Evolutionary conservation across 2,113 vertebrate species (phyloP), one percentile per base, ranked within the genome.

Genomic region (Micromys minutus): DNA sequence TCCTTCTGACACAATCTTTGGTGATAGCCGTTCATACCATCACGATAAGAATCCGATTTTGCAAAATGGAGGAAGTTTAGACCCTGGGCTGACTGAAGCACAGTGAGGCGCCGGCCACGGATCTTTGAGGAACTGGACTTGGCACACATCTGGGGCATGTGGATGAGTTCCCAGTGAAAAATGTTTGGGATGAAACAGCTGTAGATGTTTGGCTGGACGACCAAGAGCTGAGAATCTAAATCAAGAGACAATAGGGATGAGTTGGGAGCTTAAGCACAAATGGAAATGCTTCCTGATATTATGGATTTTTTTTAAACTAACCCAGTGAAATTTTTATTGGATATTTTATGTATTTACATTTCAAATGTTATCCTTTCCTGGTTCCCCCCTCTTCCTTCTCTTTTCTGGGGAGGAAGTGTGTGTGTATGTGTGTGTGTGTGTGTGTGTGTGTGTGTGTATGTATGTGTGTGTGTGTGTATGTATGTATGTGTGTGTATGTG

Each of bases 11-110:
- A 39, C 63, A 87, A 29, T 36, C 3, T 96, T 95, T 39, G 19
- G 65, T 57, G 10, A 57, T 92, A 50, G 76, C 17, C 86, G 95
- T 85, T 89, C 98, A 98, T 99, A 99, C 99, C 99, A 39, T 99
- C 99, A 90, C 98, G 96, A 98, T 98, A 99, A 52, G 52, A 96
- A 55, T 96, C 97, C 13, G 99, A 99, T 98, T 99, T 99, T 47
- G 98, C 99, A 96, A 99, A 99, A 97, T 98, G 99, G 94, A 99
- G 96, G 94, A 99, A 99, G n/a, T 89, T 98, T 72, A 99, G 98
- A 90, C 99, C 99, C 0, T 50, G 94, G 59, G 98, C 95, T 69
- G 99, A 99, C 69, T 98, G 95, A 91, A 99, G 98, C 26, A 97
- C 97, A 67, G 98, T 69, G 31, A 98, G 93, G 21, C 74, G 97